These are phyloP conservation scores for Turritopsis dohrnii DNA, from an alignment of 30 jellyfish, hydroid and myxozoan genomes.

Conservation along the genomic window DNA sequence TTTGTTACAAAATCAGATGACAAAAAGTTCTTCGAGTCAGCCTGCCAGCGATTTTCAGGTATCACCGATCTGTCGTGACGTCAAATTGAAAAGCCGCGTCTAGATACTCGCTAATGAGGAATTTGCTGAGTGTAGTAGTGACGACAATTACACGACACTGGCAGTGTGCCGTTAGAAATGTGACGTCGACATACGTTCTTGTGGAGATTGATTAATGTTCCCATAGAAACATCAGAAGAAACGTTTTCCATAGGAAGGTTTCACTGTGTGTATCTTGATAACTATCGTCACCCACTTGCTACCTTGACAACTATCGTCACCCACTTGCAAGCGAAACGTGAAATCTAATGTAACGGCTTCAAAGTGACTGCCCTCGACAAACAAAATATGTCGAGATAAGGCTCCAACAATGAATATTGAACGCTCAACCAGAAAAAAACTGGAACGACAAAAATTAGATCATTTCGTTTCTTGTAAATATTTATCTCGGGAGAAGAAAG, in stretches of 20 bases:
- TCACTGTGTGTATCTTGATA: not conserved
- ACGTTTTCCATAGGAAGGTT: not conserved
- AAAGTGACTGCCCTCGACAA: not conserved
- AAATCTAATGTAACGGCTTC: not conserved
- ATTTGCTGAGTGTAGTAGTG: not conserved
- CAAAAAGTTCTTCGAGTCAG: slow-evolving; percentile 31
- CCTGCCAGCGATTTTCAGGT: slow-evolving; percentile 33
- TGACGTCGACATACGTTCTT: too few species aligned
- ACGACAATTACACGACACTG: too few species aligned
- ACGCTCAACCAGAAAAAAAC: too few species aligned
- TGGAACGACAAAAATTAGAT: too few species aligned
- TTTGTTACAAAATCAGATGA: slow-evolving; percentile 47
- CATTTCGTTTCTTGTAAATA: not conserved
- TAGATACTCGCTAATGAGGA: not conserved
- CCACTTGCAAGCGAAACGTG: not conserved
- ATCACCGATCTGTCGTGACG: not conserved
- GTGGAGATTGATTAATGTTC: not conserved
- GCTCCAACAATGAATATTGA: not conserved
- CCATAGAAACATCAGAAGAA: not conserved
- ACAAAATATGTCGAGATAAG: not conserved
- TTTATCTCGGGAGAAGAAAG: not conserved
- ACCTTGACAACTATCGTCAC: not conserved
- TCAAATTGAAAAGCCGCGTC: not conserved
- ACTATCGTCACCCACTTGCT: not conserved
- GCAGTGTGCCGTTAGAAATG: too few species aligned